These are phyloP conservation scores for Euclidia mi DNA, from an alignment of 2,888 invertebrate genomes.

Conservation along the genomic window DNA sequence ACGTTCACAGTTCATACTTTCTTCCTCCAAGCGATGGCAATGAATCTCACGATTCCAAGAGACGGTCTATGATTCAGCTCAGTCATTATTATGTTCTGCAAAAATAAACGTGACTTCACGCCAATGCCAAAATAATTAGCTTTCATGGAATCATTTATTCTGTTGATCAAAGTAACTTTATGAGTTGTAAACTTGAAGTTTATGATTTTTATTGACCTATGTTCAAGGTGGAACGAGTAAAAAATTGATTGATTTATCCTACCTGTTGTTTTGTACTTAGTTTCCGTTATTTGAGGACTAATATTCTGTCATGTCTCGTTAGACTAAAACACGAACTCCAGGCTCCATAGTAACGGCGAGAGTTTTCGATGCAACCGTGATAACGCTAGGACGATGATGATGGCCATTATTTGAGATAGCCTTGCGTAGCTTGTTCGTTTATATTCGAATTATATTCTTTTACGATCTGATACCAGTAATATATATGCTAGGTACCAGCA, in stretches of 20 bases:
- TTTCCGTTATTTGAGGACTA: too few species aligned
- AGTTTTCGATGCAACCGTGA: too few species aligned
- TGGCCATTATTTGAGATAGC: too few species aligned
- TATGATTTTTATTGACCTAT: slow-evolving; percentile 13
- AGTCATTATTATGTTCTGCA: slow-evolving; percentile 13
- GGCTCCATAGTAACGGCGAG: too few species aligned
- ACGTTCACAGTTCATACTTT: slow-evolving; percentile 24
- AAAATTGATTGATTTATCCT: background rate
- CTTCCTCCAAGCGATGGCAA: slow-evolving; percentile 9
- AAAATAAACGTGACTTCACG: slow-evolving; percentile 23
- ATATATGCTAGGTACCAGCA: too few species aligned
- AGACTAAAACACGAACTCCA: too few species aligned
- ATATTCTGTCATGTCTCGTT: too few species aligned
- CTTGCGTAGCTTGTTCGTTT: too few species aligned
- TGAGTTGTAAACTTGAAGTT: slow-evolving; percentile 46
- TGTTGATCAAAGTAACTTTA: slow-evolving; percentile 46
- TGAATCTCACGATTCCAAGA: slow-evolving; percentile 12
- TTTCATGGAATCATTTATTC: slow-evolving; percentile 42
- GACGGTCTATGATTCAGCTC: slow-evolving; percentile 12
- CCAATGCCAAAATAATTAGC: slow-evolving; percentile 45
- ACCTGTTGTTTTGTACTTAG: too few species aligned
- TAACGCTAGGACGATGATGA: too few species aligned
- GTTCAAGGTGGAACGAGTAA: background rate
- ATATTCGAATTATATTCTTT: too few species aligned
- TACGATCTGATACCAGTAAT: too few species aligned